Evolutionary conservation across 2,113 vertebrate species (phyloP).

Genomic region (Microcebus griseorufus): DNA sequence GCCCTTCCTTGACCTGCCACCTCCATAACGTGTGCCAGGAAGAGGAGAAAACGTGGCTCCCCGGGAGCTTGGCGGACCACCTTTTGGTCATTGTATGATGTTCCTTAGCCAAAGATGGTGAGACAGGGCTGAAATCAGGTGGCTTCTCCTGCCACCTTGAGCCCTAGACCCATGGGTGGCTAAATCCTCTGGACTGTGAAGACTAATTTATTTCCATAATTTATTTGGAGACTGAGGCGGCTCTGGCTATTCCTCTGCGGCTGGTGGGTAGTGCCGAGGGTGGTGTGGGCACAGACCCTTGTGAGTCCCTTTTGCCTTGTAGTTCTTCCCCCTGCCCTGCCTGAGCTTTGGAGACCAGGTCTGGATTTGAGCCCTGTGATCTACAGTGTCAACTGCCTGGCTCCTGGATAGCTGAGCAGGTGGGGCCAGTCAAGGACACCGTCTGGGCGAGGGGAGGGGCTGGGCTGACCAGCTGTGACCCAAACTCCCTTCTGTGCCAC

Average conservation of each 20-base stretch:
- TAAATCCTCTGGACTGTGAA: slow-evolving; percentile 69
- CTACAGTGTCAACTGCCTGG: not conserved
- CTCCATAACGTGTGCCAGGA: not conserved
- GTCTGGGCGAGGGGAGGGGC: not conserved
- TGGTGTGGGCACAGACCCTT: not conserved
- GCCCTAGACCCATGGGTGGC: not conserved
- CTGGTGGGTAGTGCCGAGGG: not conserved
- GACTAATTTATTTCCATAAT: slow-evolving; percentile 80
- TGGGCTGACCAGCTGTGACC: slow-evolving; percentile 17
- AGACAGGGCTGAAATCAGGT: not conserved
- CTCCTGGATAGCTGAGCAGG: not conserved
- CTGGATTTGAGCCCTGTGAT: not conserved
- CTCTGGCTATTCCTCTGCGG: not conserved
- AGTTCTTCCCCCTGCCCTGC: not conserved
- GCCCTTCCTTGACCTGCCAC: not conserved
- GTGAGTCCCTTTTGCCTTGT: not conserved
- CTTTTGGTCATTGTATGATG: slow-evolving; percentile 21
- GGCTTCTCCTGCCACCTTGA: not conserved
- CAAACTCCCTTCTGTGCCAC: not conserved
- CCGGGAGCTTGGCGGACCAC: not conserved
- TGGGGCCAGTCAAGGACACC: not conserved
- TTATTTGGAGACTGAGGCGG: slow-evolving; percentile 65
- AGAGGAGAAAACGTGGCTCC: slow-evolving; percentile 26
- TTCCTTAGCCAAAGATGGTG: not conserved
- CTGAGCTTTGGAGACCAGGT: not conserved